A percentile compares a stretch with the other conserved stretches of the same genome.
Evolutionary conservation across 2,888 invertebrate species (phyloP).

Genomic region (Cataglyphis albicans): DNA sequence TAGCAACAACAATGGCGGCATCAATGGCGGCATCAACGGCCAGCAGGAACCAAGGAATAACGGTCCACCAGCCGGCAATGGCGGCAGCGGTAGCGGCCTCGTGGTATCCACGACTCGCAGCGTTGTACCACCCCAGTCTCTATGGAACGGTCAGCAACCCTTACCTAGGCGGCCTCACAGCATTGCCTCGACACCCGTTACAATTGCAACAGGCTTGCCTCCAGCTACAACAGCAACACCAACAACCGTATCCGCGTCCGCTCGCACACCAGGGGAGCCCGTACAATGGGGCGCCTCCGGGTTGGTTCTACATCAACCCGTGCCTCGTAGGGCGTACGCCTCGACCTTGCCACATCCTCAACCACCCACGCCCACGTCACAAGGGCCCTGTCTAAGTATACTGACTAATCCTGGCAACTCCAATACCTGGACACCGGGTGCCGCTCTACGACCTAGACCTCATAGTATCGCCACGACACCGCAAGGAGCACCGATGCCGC

Average conservation of each 20-base stretch:
- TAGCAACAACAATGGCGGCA: conserved; percentile 63
- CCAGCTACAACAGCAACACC: conserved; percentile 76
- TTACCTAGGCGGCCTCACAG: conserved; percentile 88
- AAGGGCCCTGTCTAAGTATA: conserved; percentile 83
- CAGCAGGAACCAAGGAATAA: conserved; percentile 66
- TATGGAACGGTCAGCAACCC: conserved; percentile 84
- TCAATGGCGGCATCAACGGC: conserved; percentile 70
- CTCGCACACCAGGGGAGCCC: conserved; percentile 81
- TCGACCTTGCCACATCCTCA: conserved; percentile 88
- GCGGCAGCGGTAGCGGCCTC: conserved; percentile 61
- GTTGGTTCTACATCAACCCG: conserved; percentile 84
- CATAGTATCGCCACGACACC: conserved; percentile 84
- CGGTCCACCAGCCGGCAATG: conserved; percentile 66
- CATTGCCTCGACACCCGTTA: conserved; percentile 87
- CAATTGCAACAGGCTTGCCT: conserved; percentile 72
- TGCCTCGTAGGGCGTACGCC: conserved; percentile 83
- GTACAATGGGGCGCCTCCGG: conserved; percentile 84
- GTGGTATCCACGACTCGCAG: conserved; percentile 77
- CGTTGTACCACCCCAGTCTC: conserved; percentile 83
- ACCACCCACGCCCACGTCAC: conserved; percentile 87
- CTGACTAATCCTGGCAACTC: conserved; percentile 81
- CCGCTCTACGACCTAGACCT: conserved; percentile 80
- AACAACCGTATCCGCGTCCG: conserved; percentile 68
- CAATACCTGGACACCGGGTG: conserved; percentile 82
- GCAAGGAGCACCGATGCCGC: conserved; percentile 75